These are phyloP conservation scores for Parthenolecanium corni DNA, from an alignment of 2,888 invertebrate species.

Conservation along the genomic window DNA sequence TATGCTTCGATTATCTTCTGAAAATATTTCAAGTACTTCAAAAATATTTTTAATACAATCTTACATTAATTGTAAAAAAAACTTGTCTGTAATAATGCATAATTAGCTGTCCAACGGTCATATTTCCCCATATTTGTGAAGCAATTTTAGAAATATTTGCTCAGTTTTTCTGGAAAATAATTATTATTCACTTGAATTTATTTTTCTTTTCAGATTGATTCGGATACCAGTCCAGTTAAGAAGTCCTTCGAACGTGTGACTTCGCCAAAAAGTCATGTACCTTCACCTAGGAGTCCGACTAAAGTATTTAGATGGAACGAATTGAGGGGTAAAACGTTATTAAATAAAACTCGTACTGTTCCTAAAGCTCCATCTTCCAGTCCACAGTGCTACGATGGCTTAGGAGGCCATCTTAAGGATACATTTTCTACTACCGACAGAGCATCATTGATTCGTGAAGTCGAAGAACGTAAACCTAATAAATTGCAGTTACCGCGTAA, in stretches of 20 bases:
- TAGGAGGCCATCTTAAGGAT: constrained; percentile 16
- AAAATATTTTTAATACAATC: no score
- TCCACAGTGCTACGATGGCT: constrained; percentile 9
- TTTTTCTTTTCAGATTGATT: constrained; percentile 1
- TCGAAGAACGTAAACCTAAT: not conserved
- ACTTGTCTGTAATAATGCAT: no score
- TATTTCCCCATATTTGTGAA: no score
- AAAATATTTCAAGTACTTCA: no score
- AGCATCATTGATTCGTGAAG: not conserved
- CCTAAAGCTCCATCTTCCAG: not conserved
- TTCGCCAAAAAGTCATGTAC: no score
- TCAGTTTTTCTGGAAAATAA: not conserved
- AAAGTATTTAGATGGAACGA: constrained; percentile 9
- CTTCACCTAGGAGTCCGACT: constrained; percentile 11
- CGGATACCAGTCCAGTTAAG: not conserved
- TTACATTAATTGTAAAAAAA: no score
- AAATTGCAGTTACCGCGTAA: not conserved
- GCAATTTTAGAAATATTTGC: not conserved
- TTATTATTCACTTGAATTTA: not conserved
- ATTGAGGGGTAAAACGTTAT: not conserved
- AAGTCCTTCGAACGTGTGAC: not conserved
- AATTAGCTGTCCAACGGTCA: no score
- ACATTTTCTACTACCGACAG: not conserved
- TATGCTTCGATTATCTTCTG: no score
- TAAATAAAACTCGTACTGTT: constrained; percentile 6